Conservation (phyloP, 2,113 vertebrate species). For the Prionailurus bengalensis region DNA sequence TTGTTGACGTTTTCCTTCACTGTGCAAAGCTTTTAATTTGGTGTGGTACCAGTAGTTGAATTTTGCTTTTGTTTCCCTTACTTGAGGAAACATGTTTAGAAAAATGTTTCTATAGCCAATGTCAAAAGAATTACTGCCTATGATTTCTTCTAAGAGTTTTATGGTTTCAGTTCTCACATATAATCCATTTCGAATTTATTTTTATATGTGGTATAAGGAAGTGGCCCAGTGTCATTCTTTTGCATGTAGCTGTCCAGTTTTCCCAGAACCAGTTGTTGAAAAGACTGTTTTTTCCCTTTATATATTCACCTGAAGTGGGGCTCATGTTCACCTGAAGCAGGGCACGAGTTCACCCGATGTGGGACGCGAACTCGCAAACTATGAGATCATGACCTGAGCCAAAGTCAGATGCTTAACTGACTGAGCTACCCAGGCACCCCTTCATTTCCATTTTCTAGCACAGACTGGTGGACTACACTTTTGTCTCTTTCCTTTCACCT, state of each 20-base stretch:
- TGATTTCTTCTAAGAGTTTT: background rate
- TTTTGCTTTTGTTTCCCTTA: background rate
- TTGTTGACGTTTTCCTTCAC: background rate
- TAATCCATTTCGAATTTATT: background rate
- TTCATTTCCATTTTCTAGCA: slow-evolving; percentile 32
- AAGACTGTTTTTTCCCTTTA: background rate
- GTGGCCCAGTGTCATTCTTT: background rate
- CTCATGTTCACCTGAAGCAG: no score
- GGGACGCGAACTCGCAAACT: no score
- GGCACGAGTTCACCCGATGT: no score
- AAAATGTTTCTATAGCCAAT: background rate
- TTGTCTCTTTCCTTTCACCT: slow-evolving; percentile 6
- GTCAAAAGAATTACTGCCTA: background rate
- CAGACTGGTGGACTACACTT: background rate
- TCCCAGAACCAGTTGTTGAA: background rate
- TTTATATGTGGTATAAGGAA: background rate
- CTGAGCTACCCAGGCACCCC: no score
- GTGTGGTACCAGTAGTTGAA: background rate
- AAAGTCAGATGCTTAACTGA: no score
- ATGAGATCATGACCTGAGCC: no score
- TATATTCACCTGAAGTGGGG: background rate
- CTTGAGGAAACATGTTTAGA: background rate
- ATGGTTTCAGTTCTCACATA: background rate
- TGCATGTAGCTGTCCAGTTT: background rate
- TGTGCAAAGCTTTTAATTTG: background rate